A percentile compares a stretch with the other conserved stretches of the same genome.
Conservation (phyloP, 2,113 vertebrate species). For the Hylia prasina region DNA sequence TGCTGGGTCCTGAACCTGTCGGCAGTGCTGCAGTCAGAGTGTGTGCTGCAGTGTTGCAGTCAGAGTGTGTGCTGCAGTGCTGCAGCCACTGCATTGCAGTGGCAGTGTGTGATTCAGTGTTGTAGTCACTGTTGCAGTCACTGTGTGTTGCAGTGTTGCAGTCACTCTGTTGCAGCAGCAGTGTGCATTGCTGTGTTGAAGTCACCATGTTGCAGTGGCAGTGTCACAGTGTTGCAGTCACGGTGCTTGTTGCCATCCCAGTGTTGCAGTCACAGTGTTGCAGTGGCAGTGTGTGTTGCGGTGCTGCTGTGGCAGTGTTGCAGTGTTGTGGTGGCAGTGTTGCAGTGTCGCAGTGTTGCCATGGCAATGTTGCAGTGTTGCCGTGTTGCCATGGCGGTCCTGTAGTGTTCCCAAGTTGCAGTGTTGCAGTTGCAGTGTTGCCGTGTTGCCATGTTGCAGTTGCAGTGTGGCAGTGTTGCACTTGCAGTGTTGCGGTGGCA, state of each 20-base stretch:
- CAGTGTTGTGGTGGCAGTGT: background rate
- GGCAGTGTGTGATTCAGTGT: no score
- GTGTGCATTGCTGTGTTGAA: background rate
- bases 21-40: no score
- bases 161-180: background rate
- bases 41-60: background rate
- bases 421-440: background rate
- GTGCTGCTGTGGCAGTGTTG: background rate
- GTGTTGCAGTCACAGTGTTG: background rate
- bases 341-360: no score
- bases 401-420: no score
- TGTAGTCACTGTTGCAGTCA: background rate
- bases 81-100: background rate
- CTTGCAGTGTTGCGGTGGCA: background rate
- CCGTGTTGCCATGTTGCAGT: background rate
- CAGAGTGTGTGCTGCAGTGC: no score
- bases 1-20: background rate
- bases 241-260: background rate
- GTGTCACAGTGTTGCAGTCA: background rate
- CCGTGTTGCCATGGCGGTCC: background rate
- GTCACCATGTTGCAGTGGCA: background rate
- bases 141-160: background rate
- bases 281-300: no score
- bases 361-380: no score
- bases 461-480: no score